Base-by-base conservation (phyloP, 2,113 vertebrate species). In the Ophthalmolycus amberensis region DNA sequence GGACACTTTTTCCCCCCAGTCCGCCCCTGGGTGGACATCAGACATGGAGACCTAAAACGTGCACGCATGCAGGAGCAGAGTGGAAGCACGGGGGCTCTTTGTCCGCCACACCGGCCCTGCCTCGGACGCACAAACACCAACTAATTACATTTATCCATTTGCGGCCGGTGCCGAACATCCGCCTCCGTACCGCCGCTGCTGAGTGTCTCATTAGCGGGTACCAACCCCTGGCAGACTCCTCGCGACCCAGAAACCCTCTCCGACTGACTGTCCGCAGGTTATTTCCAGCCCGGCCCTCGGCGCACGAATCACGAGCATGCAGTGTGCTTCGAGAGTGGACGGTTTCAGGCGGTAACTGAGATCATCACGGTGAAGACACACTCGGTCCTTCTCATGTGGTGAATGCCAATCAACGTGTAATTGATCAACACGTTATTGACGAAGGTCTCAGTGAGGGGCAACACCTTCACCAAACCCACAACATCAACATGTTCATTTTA, bases 141-240 rank as follows among this genome's bases (percentile, higher is more conserved):
- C 79, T 87, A 78, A 86, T 81, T 79, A 54, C 87, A 85, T 89
- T 68, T 80, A 81, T 86, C 72, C 79, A 64, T 82, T 65, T 80
- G 82, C 44, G 67, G 50, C 38, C 52, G 74, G 37, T 56, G 48
- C 50, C 27, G 27, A 16, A n/a, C 4, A 10, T 9, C 52, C 9
- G 22, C 52, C 52, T n/a, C 52, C 52, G 9, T n/a, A 9, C 18
- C 20, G 1, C 52, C 62, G 86, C 15, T 38, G 77, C 76, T 27
- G 66, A 71, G 79, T 76, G 40, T 67, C 80, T 78, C 62, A 48
- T 82, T 73, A 58, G 52, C 58, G 48, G 59, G 50, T 44, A 52
- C 32, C 15, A 71, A 25, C 25, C 85, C 67, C 67, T 18, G n/a
- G 66, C 70, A 75, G 86, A 66, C 83, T 83, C 56, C 77, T 86